Percentiles rank a stretch among this genome's conserved stretches.
These are phyloP conservation scores for Xiphophorus couchianus DNA, from an alignment of 2,113 vertebrate species.

Conservation along the genomic window DNA sequence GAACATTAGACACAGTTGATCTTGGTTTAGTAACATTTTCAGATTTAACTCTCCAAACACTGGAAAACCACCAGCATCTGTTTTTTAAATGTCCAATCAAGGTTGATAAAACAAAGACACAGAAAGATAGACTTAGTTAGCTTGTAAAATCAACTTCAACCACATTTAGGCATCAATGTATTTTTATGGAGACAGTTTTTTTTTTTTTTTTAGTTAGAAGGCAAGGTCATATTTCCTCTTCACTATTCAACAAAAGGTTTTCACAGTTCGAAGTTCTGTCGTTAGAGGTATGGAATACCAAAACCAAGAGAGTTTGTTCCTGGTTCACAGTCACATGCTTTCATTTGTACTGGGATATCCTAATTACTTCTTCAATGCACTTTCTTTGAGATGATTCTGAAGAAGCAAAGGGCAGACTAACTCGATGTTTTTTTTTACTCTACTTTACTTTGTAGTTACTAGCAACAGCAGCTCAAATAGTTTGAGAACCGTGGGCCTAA, in stretches of 20 bases:
- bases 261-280: background rate
- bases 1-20: no score
- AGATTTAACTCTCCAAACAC: no score
- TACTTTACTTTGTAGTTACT: background rate
- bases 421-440: background rate
- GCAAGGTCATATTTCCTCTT: background rate
- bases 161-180: no score
- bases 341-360: background rate
- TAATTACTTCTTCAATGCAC: background rate
- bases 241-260: background rate
- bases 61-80: no score
- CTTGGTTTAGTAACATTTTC: no score
- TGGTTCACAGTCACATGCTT: background rate
- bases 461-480: background rate
- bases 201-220: background rate
- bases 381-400: background rate
- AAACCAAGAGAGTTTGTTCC: background rate
- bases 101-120: no score
- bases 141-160: no score
- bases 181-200: background rate
- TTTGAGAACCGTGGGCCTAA: background rate
- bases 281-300: background rate
- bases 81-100: no score
- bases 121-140: no score
- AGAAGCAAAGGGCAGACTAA: background rate